Evolutionary conservation across 2,797 vertebrate species (phyloP), one percentile per base, ranked within the genome.

Genomic region (Serranus cabrilla): DNA sequence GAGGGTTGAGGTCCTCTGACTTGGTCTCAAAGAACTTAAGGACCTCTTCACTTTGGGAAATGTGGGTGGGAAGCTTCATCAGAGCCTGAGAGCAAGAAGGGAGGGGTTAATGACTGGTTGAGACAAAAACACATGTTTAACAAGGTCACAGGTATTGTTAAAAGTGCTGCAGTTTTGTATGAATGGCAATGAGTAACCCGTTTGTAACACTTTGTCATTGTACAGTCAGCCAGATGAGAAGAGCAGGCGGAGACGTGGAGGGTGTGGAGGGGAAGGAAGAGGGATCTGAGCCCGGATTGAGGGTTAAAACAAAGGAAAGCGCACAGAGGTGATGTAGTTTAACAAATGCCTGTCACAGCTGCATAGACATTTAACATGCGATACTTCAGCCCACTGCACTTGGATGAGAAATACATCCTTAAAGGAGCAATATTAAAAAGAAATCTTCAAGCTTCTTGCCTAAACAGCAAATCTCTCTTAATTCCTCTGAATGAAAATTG

Each of bases 1-100:
- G 97, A 85, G 97, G 97, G 81, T 97, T 97, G 67, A 99, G 93
- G 86, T 99, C 97, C 61, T 98, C 97, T 16, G 96, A 95, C 17
- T 96, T 96, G 76, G 97, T 95, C 89, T 99, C 97, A n/a, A 99
- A 98, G 93, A 99, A 99, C 55, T 93, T 94, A 55, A 97, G 96
- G 68, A 98, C 97, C 88, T 98, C 97, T 65, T 97, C 96, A 0
- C 97, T 97, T 87, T 97, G 96, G 27, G 97, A 97, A 89, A 98
- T 96, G 71, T 96, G 96, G 61, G 95, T 90, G 43, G 97, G 97
- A 73, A 99, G 96, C 65, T 96, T 96, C 87, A 99, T 93, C 65
- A 99, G 91, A 0, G 97, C 96, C 97, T 98, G 92, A 5, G 68
- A 80, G 60, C 34, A 21, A 66, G 34, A 83, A 80, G n/a, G 39